Percentiles rank a stretch among this genome's conserved stretches.
Conservation (phyloP, 2,888 invertebrate species). For the Pristionchus japonicus region DNA sequence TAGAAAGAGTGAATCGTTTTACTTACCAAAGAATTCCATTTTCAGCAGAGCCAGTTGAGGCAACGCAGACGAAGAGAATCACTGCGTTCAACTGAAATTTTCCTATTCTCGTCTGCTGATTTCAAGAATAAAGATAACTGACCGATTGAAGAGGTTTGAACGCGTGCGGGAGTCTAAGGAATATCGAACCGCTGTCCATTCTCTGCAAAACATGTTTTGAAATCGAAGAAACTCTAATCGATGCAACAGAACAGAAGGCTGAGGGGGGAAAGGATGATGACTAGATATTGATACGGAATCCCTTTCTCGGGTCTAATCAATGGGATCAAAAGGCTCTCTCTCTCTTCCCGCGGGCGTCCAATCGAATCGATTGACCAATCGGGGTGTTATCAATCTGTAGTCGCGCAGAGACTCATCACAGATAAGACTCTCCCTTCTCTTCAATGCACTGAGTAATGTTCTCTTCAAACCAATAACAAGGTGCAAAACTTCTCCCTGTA, state of each 20-base stretch:
- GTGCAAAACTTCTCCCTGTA: neutral
- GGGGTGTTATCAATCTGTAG: conserved; percentile 20
- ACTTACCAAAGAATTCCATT: conserved; percentile 70
- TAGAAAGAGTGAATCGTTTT: no score
- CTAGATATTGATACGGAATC: neutral
- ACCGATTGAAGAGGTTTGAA: conserved; percentile 74
- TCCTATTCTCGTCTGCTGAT: neutral
- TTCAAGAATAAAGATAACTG: conserved; percentile 31
- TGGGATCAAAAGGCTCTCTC: neutral
- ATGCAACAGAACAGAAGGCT: neutral
- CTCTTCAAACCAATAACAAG: neutral
- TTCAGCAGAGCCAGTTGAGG: conserved; percentile 66
- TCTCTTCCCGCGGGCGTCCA: neutral
- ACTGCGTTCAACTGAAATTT: conserved; percentile 63
- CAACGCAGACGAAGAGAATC: conserved; percentile 68
- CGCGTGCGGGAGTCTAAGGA: conserved; percentile 68
- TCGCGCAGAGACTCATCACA: neutral
- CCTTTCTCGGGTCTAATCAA: neutral
- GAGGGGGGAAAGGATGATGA: no score
- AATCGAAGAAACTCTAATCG: neutral
- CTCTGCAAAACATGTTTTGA: neutral
- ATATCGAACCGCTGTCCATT: conserved; percentile 48
- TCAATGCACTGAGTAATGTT: neutral
- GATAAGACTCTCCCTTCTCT: neutral
- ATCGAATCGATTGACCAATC: neutral